phyloP scores from a whole-genome alignment of 1,140 invertebrate genomes.

The Bemisia tabaci region DNA sequence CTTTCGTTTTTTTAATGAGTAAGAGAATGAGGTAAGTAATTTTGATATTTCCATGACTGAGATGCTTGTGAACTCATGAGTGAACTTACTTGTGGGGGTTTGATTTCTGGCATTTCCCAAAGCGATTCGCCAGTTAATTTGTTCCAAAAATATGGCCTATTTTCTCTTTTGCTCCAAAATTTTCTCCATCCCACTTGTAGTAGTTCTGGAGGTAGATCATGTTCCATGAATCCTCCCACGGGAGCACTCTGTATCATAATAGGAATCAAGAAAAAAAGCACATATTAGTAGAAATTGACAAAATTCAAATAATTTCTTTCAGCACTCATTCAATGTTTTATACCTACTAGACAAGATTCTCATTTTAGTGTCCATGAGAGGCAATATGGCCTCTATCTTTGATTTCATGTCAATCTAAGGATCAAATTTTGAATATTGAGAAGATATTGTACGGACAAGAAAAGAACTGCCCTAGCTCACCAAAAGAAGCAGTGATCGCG shows the following conservation, averaged over 20 bases:
- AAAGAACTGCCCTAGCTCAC: no score
- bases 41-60: no score
- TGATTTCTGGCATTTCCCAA: slow-evolving; percentile 69
- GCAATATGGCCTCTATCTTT: no score
- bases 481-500: no score
- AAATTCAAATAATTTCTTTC: slow-evolving; percentile 9
- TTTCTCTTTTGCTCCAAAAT: slow-evolving; percentile 92
- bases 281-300: slow-evolving; percentile 6
- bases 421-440: no score
- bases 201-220: slow-evolving; percentile 72
- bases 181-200: slow-evolving; percentile 89
- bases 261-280: slow-evolving; percentile 13
- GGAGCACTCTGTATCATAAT: slow-evolving; percentile 31
- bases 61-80: no score
- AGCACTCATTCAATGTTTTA: slow-evolving; percentile 3
- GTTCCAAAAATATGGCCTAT: slow-evolving; percentile 92
- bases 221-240: slow-evolving; percentile 32
- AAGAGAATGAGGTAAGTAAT: no score
- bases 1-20: no score
- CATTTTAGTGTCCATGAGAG: no score
- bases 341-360: no score
- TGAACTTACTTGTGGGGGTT: slow-evolving; percentile 16
- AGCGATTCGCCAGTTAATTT: slow-evolving; percentile 85
- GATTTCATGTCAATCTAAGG: no score
- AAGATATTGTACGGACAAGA: no score